phyloP scores from a whole-genome alignment of 2,113 vertebrate genomes.

The Nettapus auritus region DNA sequence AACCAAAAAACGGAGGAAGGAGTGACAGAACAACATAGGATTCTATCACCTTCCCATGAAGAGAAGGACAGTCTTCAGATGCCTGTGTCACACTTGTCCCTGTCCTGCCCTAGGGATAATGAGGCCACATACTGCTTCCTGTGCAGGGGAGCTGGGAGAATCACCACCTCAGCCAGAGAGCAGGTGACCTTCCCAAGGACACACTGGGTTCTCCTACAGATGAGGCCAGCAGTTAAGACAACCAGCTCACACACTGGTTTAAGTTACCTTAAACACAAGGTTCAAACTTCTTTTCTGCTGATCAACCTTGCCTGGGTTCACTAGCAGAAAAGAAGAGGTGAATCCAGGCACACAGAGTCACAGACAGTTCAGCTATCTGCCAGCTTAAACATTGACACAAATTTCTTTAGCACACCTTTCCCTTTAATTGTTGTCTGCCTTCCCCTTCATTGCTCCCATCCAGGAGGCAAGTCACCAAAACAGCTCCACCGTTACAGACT shows the following conservation, averaged over 20 bases:
- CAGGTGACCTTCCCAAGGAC: neutral
- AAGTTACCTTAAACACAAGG: neutral
- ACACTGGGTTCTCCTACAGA: neutral
- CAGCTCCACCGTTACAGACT: neutral
- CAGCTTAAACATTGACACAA: rapidly evolving
- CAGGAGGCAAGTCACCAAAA: neutral
- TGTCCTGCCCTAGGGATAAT: neutral
- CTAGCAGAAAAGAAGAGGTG: neutral
- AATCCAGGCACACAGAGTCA: neutral
- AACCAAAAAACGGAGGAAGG: neutral
- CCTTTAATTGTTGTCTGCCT: neutral
- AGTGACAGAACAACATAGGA: neutral
- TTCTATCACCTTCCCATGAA: neutral
- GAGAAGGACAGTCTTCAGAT: neutral
- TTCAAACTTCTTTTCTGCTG: neutral
- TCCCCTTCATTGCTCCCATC: neutral
- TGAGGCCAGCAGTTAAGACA: neutral
- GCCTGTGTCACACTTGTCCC: neutral
- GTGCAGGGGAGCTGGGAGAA: neutral
- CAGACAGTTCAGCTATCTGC: neutral
- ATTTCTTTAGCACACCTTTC: neutral
- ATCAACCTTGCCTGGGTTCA: neutral
- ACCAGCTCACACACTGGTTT: neutral
- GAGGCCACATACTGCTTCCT: neutral
- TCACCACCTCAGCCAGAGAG: neutral